These are phyloP conservation scores for Tipula helvola DNA, from an alignment of 2,888 invertebrate genomes.

Conservation along the genomic window DNA sequence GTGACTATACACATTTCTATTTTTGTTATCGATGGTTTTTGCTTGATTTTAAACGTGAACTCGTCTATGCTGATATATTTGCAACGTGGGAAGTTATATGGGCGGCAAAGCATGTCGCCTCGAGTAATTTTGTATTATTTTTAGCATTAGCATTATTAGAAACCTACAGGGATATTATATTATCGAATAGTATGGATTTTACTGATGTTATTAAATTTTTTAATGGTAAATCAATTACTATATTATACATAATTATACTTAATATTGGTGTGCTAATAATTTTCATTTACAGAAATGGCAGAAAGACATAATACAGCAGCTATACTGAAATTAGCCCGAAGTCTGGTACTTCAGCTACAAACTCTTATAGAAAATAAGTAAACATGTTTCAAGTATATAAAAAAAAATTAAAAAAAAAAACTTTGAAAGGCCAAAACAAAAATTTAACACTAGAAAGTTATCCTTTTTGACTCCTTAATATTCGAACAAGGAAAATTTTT, in stretches of 20 bases:
- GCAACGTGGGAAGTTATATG: conserved; percentile 91
- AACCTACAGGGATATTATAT: conserved; percentile 86
- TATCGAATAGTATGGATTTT: conserved; percentile 94
- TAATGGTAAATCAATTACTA: conserved; percentile 54
- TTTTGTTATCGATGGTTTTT: conserved; percentile 97
- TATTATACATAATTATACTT: not conserved
- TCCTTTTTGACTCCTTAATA: not conserved
- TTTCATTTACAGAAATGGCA: conserved; percentile 75
- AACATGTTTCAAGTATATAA: conserved; percentile 18
- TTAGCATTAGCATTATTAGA: conserved; percentile 83
- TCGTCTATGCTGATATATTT: conserved; percentile 89
- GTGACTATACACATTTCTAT: conserved; percentile 94
- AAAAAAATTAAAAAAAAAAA: not conserved
- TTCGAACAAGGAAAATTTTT: not conserved
- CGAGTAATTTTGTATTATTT: conserved; percentile 84
- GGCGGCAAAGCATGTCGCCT: conserved; percentile 79
- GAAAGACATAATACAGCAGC: conserved; percentile 81
- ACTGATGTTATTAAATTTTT: conserved; percentile 97
- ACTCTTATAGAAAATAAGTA: conserved; percentile 86
- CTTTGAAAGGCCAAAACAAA: not conserved
- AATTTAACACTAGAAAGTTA: not conserved
- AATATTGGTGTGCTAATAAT: too few species aligned
- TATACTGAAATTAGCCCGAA: conserved; percentile 70
- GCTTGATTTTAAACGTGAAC: conserved; percentile 88
- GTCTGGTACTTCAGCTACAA: conserved; percentile 78